Evolutionary conservation across 1,140 invertebrate species (phyloP).

Genomic region (Macrobrachium nipponense): DNA sequence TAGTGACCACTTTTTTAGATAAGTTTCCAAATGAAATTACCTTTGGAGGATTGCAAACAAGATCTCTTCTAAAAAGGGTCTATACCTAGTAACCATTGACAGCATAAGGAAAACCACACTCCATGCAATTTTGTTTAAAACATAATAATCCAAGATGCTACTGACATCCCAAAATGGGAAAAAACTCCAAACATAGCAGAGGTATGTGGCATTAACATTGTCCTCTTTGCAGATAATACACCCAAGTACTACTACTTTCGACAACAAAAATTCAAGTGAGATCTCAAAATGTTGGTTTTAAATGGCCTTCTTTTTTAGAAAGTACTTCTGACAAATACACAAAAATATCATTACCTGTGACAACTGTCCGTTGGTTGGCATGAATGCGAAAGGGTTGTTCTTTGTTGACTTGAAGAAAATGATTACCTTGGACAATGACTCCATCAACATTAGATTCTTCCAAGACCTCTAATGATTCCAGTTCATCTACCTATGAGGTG

Average conservation of each 20-base stretch:
- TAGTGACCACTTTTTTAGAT: too few relatives aligned
- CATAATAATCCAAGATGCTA: neutral
- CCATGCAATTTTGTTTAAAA: neutral
- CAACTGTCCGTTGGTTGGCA: constrained; percentile 55
- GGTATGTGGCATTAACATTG: neutral
- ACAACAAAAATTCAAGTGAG: too few relatives aligned
- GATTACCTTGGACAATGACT: constrained; percentile 59
- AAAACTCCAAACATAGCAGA: neutral
- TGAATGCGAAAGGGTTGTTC: constrained; percentile 53
- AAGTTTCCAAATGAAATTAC: too few relatives aligned
- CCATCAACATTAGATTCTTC: constrained; percentile 61
- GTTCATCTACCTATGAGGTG: constrained; percentile 38
- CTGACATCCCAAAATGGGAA: neutral
- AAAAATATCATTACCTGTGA: constrained; percentile 38
- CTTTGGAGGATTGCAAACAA: too few relatives aligned
- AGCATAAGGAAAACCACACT: too few relatives aligned
- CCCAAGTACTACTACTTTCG: too few relatives aligned
- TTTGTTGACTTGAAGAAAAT: constrained; percentile 57
- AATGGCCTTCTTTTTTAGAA: neutral
- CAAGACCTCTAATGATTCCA: constrained; percentile 53
- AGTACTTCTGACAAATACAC: neutral
- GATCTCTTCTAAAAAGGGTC: too few relatives aligned
- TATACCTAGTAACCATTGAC: too few relatives aligned
- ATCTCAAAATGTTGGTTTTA: too few relatives aligned
- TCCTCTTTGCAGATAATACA: too few relatives aligned